A percentile compares a stretch with the other conserved stretches of the same genome.
Evolutionary conservation across 1,140 invertebrate species (phyloP).

Genomic region (Argopecten irradians): DNA sequence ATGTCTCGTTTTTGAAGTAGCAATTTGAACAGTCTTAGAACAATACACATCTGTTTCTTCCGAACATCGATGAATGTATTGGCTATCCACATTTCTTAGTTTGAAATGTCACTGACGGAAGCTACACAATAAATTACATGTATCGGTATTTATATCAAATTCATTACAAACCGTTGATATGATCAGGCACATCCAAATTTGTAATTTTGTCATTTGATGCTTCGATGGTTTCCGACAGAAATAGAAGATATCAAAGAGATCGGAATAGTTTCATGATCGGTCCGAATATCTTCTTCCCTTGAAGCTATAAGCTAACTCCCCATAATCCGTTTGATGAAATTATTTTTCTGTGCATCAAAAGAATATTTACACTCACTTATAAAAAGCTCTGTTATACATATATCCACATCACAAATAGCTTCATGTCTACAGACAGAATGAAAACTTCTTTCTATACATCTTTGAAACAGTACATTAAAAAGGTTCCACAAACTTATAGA

Average conservation of each 20-base stretch:
- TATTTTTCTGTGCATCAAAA: background rate
- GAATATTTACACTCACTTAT: background rate
- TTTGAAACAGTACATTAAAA: background rate
- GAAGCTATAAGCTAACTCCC: background rate
- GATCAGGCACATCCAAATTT: background rate
- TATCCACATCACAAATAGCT: background rate
- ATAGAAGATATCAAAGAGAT: background rate
- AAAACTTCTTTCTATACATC: background rate
- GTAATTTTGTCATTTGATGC: background rate
- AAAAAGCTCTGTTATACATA: background rate
- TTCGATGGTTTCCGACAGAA: background rate
- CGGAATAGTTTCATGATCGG: background rate
- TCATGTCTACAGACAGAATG: background rate
- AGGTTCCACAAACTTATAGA: background rate
- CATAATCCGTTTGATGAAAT: background rate
- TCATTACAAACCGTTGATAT: background rate
- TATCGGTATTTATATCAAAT: background rate
- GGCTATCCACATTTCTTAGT: background rate
- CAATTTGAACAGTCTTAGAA: background rate
- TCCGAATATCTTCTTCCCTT: background rate
- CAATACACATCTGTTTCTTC: background rate
- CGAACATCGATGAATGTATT: background rate
- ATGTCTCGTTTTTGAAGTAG: no score
- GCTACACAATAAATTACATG: background rate
- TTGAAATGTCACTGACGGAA: background rate